A percentile compares a stretch with the other conserved stretches of the same genome.
phyloP scores from a whole-genome alignment of 2,888 invertebrate species.

The Geophilus truncorum region DNA sequence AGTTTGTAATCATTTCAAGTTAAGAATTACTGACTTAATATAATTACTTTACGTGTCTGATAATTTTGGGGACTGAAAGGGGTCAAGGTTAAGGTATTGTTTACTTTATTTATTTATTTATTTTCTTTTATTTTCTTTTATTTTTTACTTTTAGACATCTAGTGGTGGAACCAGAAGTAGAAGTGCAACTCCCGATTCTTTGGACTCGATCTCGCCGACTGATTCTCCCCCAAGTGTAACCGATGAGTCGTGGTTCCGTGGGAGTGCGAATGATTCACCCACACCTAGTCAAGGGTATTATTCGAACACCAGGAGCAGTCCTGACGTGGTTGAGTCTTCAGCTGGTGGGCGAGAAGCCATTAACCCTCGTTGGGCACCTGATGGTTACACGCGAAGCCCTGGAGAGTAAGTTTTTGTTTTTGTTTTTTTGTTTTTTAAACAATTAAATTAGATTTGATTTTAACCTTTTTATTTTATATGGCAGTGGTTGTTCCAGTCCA shows the following conservation, averaged over 20 bases:
- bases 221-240: constrained; percentile 47
- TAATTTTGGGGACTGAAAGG: no score
- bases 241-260: constrained; percentile 23
- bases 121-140: no score
- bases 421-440: background rate
- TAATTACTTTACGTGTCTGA: no score
- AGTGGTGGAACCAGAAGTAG: constrained; percentile 62
- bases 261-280: background rate
- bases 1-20: background rate
- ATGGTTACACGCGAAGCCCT: background rate
- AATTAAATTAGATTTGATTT: background rate
- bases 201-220: constrained; percentile 65
- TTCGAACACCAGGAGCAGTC: constrained; percentile 35
- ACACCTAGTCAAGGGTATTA: constrained; percentile 37
- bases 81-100: background rate
- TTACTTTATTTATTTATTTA: background rate
- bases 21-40: background rate
- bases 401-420: background rate
- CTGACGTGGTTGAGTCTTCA: constrained; percentile 10
- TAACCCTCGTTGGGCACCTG: background rate
- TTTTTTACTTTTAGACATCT: constrained; percentile 57
- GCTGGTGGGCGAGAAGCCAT: background rate
- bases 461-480: background rate
- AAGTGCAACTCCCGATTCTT: constrained; percentile 81
- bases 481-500: background rate